These are phyloP conservation scores for Cromileptes altivelis DNA, from an alignment of 2,113 vertebrate genomes.

Conservation along the genomic window DNA sequence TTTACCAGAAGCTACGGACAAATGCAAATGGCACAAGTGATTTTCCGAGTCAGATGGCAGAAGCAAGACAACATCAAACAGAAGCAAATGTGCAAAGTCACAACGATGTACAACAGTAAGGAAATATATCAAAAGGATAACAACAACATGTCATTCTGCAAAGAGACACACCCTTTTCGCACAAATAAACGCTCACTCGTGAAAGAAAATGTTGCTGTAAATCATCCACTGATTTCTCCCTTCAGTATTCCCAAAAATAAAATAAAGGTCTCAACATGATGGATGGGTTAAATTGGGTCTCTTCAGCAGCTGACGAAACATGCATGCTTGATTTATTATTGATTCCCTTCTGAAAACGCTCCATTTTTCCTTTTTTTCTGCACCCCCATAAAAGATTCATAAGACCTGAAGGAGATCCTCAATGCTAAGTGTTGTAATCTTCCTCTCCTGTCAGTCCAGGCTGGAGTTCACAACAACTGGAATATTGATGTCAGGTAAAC, in stretches of 20 bases:
- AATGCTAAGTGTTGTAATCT: conserved; percentile 51
- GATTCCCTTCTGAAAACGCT: conserved; percentile 57
- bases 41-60: not conserved
- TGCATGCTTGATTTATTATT: conserved; percentile 76
- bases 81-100: not conserved
- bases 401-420: conserved; percentile 65
- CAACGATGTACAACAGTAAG: not conserved
- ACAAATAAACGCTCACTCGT: not conserved
- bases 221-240: not conserved
- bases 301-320: conserved; percentile 49
- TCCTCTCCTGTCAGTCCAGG: conserved; percentile 22
- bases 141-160: not conserved
- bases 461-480: conserved; percentile 27
- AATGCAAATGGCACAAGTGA: not conserved
- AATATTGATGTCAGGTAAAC: conserved; percentile 66
- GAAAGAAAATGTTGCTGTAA: not conserved
- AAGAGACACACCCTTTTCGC: not conserved
- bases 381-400: conserved; percentile 67
- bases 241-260: conserved; percentile 31
- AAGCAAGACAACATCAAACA: not conserved
- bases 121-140: not conserved
- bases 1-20: not conserved
- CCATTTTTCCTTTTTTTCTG: conserved; percentile 57
- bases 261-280: conserved; percentile 39
- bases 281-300: conserved; percentile 55